These are phyloP conservation scores for Typhlichthys eigenmanni DNA, from an alignment of 2,797 vertebrate species.

Conservation along the genomic window DNA sequence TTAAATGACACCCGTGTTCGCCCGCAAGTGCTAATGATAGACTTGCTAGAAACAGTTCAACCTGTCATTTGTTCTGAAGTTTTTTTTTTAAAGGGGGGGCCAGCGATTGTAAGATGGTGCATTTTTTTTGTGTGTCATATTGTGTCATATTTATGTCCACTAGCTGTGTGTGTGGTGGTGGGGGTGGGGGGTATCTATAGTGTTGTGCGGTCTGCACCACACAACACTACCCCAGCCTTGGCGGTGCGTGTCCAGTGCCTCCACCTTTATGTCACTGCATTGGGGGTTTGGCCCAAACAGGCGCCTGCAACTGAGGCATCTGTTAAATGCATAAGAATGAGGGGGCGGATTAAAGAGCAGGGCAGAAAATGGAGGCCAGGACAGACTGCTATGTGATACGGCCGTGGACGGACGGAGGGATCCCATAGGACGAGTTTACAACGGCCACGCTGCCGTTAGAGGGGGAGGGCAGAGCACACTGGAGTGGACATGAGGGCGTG, in stretches of 20 bases:
- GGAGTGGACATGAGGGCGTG: neutral
- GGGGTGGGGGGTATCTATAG: no score
- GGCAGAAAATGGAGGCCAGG: conserved; percentile 58
- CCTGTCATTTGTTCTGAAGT: no score
- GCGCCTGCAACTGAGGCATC: conserved; percentile 61
- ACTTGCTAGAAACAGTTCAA: neutral
- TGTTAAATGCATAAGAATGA: conserved; percentile 69
- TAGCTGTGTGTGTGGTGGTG: no score
- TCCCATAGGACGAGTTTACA: conserved; percentile 58
- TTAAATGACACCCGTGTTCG: neutral
- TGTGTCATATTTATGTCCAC: no score
- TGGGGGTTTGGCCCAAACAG: conserved; percentile 49
- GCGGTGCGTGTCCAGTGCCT: no score
- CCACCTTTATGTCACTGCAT: no score
- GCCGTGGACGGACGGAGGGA: conserved; percentile 45
- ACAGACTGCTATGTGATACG: conserved; percentile 67
- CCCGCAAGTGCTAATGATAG: neutral
- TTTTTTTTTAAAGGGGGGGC: no score
- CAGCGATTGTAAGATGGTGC: no score
- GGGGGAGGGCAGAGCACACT: conserved; percentile 4
- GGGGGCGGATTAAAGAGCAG: conserved; percentile 33
- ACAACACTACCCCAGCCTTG: no score
- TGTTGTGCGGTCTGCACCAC: no score
- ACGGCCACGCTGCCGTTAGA: conserved; percentile 32
- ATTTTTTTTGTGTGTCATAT: no score